These are phyloP conservation scores for Synanceia verrucosa DNA, from an alignment of 2,797 vertebrate genomes.

Conservation along the genomic window DNA sequence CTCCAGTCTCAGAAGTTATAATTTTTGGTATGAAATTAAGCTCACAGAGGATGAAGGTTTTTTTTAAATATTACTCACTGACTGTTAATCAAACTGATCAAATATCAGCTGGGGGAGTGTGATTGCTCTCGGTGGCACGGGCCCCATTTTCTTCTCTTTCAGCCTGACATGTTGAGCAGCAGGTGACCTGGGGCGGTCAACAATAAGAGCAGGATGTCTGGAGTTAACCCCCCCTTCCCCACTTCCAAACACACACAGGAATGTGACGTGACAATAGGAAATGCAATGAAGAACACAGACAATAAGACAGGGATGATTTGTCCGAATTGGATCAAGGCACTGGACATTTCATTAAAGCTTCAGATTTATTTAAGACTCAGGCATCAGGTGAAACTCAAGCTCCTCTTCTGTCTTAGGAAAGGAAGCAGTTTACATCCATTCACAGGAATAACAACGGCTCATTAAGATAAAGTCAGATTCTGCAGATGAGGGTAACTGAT, in stretches of 20 bases:
- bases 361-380: not conserved
- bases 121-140: conserved; percentile 40
- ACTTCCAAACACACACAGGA: conserved; percentile 43
- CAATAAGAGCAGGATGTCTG: conserved; percentile 68
- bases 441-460: conserved; percentile 65
- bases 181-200: conserved; percentile 54
- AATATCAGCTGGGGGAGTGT: no score
- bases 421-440: conserved; percentile 63
- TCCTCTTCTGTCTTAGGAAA: conserved; percentile 55
- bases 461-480: conserved; percentile 81
- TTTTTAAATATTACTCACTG: not conserved
- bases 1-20: not conserved
- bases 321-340: conserved; percentile 19
- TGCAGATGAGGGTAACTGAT: conserved; percentile 75
- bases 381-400: conserved; percentile 24
- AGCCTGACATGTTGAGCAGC: conserved; percentile 57
- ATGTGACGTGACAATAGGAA: conserved; percentile 63
- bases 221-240: conserved; percentile 17
- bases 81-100: not conserved
- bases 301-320: conserved; percentile 36
- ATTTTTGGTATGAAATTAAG: not conserved
- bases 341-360: conserved; percentile 9
- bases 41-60: not conserved
- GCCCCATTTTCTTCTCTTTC: conserved; percentile 60
- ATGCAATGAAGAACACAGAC: conserved; percentile 53